Percentiles rank a stretch among this genome's conserved stretches.
phyloP scores from a whole-genome alignment of 1,140 invertebrate species.

The Zaprionus africanus region DNA sequence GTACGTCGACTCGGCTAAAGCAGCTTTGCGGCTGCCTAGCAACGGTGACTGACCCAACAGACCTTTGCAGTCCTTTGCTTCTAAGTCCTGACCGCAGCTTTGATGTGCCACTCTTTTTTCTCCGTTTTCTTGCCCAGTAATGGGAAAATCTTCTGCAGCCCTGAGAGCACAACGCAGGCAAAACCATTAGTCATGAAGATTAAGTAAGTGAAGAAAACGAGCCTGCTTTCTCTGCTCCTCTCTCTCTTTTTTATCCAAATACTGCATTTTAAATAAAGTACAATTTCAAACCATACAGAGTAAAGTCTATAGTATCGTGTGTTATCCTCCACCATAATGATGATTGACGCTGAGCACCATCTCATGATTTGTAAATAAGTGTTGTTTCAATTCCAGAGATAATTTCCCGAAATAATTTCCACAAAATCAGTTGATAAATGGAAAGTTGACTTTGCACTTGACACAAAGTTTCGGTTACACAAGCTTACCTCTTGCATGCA shows the following conservation, averaged over 20 bases:
- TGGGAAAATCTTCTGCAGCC: not conserved
- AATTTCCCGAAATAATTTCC: not conserved
- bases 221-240: too few relatives aligned
- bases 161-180: not conserved
- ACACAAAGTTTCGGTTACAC: not conserved
- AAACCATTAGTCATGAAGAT: not conserved
- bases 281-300: too few relatives aligned
- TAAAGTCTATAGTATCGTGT: too few relatives aligned
- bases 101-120: conserved; percentile 19
- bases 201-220: too few relatives aligned
- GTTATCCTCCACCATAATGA: too few relatives aligned
- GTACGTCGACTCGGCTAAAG: conserved; percentile 32
- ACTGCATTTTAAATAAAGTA: not conserved
- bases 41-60: conserved; percentile 18
- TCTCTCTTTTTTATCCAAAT: not conserved
- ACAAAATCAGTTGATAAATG: not conserved
- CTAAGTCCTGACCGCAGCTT: conserved; percentile 41
- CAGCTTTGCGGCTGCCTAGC: conserved; percentile 45
- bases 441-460: not conserved
- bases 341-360: too few relatives aligned
- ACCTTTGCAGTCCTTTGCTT: conserved; percentile 42
- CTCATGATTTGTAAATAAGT: too few relatives aligned
- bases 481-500: not conserved
- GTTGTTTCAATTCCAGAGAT: not conserved
- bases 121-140: not conserved